Evolutionary conservation across 2,888 invertebrate species (phyloP).

Genomic region (Dryadula phaetusa): DNA sequence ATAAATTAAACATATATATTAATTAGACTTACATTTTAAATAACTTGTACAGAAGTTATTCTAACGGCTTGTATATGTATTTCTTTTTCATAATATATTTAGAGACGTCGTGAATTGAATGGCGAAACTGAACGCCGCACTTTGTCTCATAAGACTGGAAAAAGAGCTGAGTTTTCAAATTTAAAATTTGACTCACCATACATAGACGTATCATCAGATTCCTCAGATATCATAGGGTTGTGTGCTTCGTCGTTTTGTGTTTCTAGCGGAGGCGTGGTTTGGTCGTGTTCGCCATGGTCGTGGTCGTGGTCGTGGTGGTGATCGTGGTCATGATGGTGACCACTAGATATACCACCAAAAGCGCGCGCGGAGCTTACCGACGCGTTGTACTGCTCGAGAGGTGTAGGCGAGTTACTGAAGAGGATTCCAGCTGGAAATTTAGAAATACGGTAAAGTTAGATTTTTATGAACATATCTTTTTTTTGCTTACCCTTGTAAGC

Average conservation of each 20-base stretch:
- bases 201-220: conserved; percentile 77
- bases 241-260: conserved; percentile 58
- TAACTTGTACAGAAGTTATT: too few species aligned
- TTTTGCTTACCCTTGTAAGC: too few species aligned
- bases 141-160: too few species aligned
- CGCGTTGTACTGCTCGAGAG: conserved; percentile 80
- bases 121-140: too few species aligned
- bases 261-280: conserved; percentile 38
- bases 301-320: conserved; percentile 53
- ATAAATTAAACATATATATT: background rate
- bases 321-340: conserved; percentile 48
- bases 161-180: too few species aligned
- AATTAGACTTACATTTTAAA: too few species aligned
- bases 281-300: conserved; percentile 48
- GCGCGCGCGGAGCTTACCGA: conserved; percentile 85
- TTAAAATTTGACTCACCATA: conserved; percentile 81
- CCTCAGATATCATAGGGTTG: conserved; percentile 59
- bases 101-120: too few species aligned
- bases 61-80: too few species aligned
- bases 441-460: background rate
- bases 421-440: conserved; percentile 86
- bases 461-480: too few species aligned
- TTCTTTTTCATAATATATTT: too few species aligned
- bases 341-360: conserved; percentile 76
- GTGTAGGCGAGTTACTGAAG: conserved; percentile 86